These are phyloP conservation scores for Trichoplusia ni DNA, from an alignment of 1,140 invertebrate species.

Conservation along the genomic window DNA sequence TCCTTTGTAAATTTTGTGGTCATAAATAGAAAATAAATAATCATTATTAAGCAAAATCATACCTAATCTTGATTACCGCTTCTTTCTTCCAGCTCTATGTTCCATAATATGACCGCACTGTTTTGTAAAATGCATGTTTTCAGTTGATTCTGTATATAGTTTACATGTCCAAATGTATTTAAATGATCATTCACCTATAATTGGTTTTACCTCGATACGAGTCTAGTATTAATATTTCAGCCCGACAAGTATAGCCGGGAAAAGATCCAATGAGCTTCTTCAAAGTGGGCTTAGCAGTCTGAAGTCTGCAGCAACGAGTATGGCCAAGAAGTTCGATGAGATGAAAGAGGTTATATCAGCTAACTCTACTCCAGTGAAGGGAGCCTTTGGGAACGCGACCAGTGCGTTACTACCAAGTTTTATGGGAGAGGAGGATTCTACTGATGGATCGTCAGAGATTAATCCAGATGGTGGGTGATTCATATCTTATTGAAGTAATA, in stretches of 20 bases:
- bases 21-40: too few relatives aligned
- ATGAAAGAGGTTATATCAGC: slow-evolving; percentile 95
- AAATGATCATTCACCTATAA: not conserved
- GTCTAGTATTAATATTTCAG: slow-evolving; percentile 76
- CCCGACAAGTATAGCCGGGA: slow-evolving; percentile 90
- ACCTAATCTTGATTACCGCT: not conserved
- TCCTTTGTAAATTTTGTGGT: too few relatives aligned
- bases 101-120: not conserved
- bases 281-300: slow-evolving; percentile 92
- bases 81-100: not conserved
- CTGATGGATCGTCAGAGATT: slow-evolving; percentile 74
- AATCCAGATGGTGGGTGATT: slow-evolving; percentile 78
- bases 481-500: too few relatives aligned
- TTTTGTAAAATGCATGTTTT: slow-evolving; percentile 22
- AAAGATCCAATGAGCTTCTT: slow-evolving; percentile 93
- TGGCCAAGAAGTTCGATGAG: slow-evolving; percentile 95
- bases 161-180: not conserved
- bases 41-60: too few relatives aligned
- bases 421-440: slow-evolving; percentile 71
- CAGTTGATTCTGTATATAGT: slow-evolving; percentile 3
- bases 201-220: not conserved
- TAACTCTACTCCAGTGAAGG: slow-evolving; percentile 91
- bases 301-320: slow-evolving; percentile 92
- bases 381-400: slow-evolving; percentile 71
- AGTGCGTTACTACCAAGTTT: slow-evolving; percentile 67